These are phyloP conservation scores for Drosophila prosaltans DNA, from an alignment of 1,140 invertebrate species.

Conservation along the genomic window DNA sequence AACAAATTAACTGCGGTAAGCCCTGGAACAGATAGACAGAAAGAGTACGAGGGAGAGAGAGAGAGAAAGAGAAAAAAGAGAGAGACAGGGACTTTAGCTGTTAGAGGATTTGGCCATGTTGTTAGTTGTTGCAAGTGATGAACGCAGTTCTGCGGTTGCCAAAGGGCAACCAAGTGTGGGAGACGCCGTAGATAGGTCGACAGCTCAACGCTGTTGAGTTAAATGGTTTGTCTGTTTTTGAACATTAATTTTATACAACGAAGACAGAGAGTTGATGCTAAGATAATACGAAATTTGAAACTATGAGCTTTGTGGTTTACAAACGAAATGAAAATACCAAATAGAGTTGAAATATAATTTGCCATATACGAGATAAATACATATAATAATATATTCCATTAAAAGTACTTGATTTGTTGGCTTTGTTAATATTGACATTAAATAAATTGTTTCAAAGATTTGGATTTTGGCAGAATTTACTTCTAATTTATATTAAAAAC, in stretches of 20 bases:
- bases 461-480: too few relatives aligned
- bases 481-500: too few relatives aligned
- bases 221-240: conserved; percentile 59
- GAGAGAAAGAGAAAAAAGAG: not conserved
- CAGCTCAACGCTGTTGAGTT: conserved; percentile 30
- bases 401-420: not conserved
- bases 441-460: too few relatives aligned
- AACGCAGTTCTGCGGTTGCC: conserved; percentile 52
- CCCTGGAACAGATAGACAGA: conserved; percentile 17
- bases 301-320: conserved; percentile 4
- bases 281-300: conserved; percentile 13
- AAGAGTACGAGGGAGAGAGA: not conserved
- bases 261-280: conserved; percentile 13
- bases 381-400: not conserved
- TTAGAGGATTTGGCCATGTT: conserved; percentile 40
- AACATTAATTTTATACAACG: conserved; percentile 46
- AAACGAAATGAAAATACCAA: not conserved
- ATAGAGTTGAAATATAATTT: not conserved
- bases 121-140: conserved; percentile 66
- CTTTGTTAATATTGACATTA: too few relatives aligned
- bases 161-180: conserved; percentile 15
- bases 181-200: not conserved
- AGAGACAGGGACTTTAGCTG: not conserved
- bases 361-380: not conserved
- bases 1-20: conserved; percentile 77